phyloP scores from a whole-genome alignment of 2,113 vertebrate species.

The Nannospalax galili region DNA sequence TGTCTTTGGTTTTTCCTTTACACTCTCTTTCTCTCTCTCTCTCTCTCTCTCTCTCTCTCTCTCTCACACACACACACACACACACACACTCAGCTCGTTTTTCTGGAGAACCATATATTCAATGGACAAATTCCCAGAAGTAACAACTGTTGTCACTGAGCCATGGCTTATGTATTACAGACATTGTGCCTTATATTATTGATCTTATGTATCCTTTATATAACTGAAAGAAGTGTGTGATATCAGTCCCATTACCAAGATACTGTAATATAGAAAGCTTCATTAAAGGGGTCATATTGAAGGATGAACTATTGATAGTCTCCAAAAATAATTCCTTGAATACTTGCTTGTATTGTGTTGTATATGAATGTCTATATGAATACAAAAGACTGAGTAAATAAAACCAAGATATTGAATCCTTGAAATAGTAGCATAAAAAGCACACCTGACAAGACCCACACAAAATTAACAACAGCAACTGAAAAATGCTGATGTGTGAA shows the following conservation, averaged over 20 bases:
- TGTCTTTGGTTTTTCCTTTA: not conserved
- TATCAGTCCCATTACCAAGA: not conserved
- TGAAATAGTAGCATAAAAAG: slow-evolving; percentile 36
- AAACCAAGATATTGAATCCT: not conserved
- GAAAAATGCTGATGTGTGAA: not conserved
- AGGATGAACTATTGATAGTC: not conserved
- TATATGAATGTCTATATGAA: not conserved
- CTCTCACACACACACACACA: not conserved
- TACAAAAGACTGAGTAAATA: not conserved
- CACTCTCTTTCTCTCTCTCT: not conserved
- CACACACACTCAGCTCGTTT: no score
- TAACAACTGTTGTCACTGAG: not conserved
- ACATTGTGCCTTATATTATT: not conserved
- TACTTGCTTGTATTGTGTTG: not conserved
- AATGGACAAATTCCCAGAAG: not conserved
- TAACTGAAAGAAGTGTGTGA: not conserved
- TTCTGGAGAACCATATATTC: not conserved
- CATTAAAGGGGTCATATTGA: not conserved
- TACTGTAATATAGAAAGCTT: not conserved
- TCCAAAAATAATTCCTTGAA: not conserved
- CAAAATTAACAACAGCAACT: not conserved
- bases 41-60: rapidly evolving
- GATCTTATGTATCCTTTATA: not conserved
- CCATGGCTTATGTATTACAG: not conserved
- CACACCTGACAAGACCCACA: not conserved